Base-by-base conservation (phyloP, 2,888 invertebrate genomes). In the Aporophyla nigra region DNA sequence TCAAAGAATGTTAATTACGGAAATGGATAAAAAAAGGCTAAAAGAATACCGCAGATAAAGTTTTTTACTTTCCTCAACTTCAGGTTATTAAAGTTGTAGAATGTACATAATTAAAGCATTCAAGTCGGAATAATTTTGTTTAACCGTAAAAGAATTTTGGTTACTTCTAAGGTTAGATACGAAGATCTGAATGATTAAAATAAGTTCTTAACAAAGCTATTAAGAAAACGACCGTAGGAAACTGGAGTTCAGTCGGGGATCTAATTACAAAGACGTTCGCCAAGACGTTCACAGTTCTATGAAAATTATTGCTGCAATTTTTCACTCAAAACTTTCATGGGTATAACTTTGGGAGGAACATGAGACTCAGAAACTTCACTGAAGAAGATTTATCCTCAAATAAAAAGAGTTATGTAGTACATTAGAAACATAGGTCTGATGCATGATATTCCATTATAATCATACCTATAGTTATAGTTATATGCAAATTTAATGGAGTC, bases 221-320 rank as follows among this genome's bases (percentile, higher is more conserved):
- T 93, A 93, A 91, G 90, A 91, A 88, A 92, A 93, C 91, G 91
- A 90, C 90, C 86, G 89, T 86, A 90, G 87, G 88, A 90, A 91
- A 90, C 89, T 90, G 84, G 85, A 91, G 92, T 92, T 93, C 91
- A 91, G 91, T 87, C 86, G 86, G 84, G 89, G 90, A 93, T 95
- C 93, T 95, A 94, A 94, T 95, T 94, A 94, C 92, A 91, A 91
- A 92, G 92, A 92, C 90, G 91, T 89, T 87, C 85, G 86, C 90
- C 90, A 91, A 93, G 93, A 93, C 91, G 92, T 92, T 92, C 90
- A 90, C 91, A 91, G 91, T 91, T 91, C 92, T 89, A 91, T 88
- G 88, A 91, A 94, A 95, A 95, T 94, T 94, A 95, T 95, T 94
- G 93, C 93, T 87, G 94, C 92, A 93, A 95, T 95, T 95, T 95